Base-by-base conservation (phyloP, 2,888 invertebrate genomes). In the Brachypalpus laphriformis region DNA sequence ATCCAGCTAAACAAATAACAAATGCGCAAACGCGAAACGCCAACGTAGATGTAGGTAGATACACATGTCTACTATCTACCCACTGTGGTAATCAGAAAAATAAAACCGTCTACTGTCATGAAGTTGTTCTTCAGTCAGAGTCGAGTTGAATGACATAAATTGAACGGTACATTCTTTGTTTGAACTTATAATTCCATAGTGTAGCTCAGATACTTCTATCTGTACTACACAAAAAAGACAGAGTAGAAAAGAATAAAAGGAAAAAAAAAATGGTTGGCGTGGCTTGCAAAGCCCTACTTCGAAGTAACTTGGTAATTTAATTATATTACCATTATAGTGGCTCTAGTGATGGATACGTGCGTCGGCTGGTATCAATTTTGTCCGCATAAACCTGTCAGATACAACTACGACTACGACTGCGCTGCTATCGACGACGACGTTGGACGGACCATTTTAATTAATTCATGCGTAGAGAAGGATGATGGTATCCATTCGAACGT, bases 391-490 rank as follows among this genome's bases (percentile, higher is more conserved):
- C 31, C 47, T 66, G 65, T 45, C 51, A 71, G 34, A 59, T 28
- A 59, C 51, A 28, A 42, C 28, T 54, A 47, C 11, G 14, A 31
- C 8, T 34, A 34, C 9, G 9, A 2, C 9, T 28, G 8, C 6
- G 25, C 18, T 31, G 40, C 14, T 31, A 16, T 22, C 34, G 61
- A 40, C 65, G 65, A 40, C 65, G 65, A 65, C 65, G 40, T 25
- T 45, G 40, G 18, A 18, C 56, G 77, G 78, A 47, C 56, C 25
- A 70, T 49, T 74, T 78, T 74, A 80, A 80, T 83, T 68, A 83
- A 80, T 75, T 83, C 83, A 83, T 83, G 83, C 83, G 74, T 80
- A 70, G 31, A 75, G 61, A 51, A 56, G 18, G 70, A 63, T 83
- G 74, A 83, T 75, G 72, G 78, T 63, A 56, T 59, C 61, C 74